Percentiles rank a stretch among this genome's conserved stretches.
phyloP scores from a whole-genome alignment of 2,888 invertebrate genomes.

The Crepidodera aurea region DNA sequence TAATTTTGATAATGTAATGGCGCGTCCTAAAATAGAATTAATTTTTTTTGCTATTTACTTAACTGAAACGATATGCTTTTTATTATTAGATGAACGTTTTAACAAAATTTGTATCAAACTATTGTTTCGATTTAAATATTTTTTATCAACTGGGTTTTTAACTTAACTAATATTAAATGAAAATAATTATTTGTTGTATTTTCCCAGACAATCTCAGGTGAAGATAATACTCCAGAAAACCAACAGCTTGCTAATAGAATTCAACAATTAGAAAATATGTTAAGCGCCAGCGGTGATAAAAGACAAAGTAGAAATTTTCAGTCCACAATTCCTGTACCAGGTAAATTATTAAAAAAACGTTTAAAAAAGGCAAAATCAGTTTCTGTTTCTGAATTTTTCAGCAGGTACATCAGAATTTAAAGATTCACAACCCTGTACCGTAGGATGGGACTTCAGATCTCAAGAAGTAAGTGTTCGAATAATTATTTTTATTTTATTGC shows the following conservation, averaged over 20 bases:
- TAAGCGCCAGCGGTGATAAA: constrained; percentile 57
- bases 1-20: too few relatives aligned
- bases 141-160: too few relatives aligned
- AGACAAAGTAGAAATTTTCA: constrained; percentile 54
- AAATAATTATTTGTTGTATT: too few relatives aligned
- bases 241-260: constrained; percentile 62
- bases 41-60: too few relatives aligned
- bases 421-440: constrained; percentile 70
- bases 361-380: constrained; percentile 3
- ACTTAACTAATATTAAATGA: too few relatives aligned
- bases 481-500: too few relatives aligned
- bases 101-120: too few relatives aligned
- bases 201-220: too few relatives aligned
- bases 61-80: too few relatives aligned
- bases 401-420: constrained; percentile 46
- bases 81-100: too few relatives aligned
- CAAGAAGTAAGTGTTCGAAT: constrained; percentile 37
- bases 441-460: constrained; percentile 76
- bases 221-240: constrained; percentile 34
- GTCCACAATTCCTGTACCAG: constrained; percentile 53
- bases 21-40: too few relatives aligned
- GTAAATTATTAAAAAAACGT: constrained; percentile 35
- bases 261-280: constrained; percentile 63
- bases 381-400: constrained; percentile 18
- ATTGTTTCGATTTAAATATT: too few relatives aligned